phyloP scores from a whole-genome alignment of 1,140 invertebrate genomes.

The Ladona fulva region DNA sequence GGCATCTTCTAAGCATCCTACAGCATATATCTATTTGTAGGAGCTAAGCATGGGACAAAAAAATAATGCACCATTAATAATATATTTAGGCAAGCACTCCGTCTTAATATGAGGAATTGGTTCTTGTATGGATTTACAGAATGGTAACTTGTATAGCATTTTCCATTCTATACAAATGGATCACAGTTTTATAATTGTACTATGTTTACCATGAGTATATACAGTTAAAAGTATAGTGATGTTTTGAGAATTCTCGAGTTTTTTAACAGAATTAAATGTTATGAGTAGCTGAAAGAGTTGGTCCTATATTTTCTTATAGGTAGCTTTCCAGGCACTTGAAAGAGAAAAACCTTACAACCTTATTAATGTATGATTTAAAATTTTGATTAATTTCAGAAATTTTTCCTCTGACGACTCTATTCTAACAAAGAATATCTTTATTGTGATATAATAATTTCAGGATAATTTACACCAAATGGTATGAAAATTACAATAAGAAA shows the following conservation, averaged over 20 bases:
- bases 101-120: background rate
- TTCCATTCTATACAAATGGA: slow-evolving; percentile 1
- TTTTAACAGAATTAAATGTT: too few relatives aligned
- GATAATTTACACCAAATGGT: too few relatives aligned
- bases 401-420: background rate
- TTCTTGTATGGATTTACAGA: background rate
- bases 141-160: background rate
- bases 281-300: background rate
- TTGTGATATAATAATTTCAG: too few relatives aligned
- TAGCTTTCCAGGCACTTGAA: slow-evolving; percentile 2
- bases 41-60: background rate
- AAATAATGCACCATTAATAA: slow-evolving; percentile 1
- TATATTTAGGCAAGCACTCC: background rate
- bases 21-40: background rate
- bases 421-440: too few relatives aligned
- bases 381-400: background rate
- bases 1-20: background rate
- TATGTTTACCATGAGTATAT: background rate
- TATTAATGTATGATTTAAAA: background rate
- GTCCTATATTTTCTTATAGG: background rate
- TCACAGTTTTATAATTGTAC: background rate
- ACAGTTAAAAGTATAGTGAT: too few relatives aligned
- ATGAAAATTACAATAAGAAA: too few relatives aligned
- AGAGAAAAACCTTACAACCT: background rate
- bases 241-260: too few relatives aligned